Conservation (phyloP, 2,797 vertebrate genomes). For the Oceanodroma leucorhoa region DNA sequence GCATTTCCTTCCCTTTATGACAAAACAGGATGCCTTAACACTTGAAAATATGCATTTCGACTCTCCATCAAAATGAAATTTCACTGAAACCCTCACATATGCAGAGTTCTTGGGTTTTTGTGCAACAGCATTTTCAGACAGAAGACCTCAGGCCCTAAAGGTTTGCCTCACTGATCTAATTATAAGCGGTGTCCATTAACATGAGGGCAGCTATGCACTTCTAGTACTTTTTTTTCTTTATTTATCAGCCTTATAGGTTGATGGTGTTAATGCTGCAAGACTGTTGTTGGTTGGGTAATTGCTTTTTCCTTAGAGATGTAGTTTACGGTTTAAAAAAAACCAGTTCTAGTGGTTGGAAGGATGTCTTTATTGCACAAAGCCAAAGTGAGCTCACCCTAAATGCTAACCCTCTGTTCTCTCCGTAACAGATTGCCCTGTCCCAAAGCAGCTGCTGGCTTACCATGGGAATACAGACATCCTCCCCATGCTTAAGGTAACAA, state of each 20-base stretch:
- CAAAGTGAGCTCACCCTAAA: not conserved
- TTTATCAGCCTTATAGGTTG: not conserved
- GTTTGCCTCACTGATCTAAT: not conserved
- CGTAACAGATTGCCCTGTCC: not conserved
- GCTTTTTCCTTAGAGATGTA: not conserved
- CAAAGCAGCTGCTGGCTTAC: not conserved
- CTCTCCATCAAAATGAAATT: not conserved
- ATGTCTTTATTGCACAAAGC: not conserved
- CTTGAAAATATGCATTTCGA: not conserved
- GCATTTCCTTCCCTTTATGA: not conserved
- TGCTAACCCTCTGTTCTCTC: not conserved
- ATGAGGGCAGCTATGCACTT: not conserved
- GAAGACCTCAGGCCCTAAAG: not conserved
- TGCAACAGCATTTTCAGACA: not conserved
- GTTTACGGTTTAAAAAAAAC: not conserved
- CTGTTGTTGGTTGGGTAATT: not conserved
- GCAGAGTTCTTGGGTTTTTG: not conserved
- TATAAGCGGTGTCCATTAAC: not conserved
- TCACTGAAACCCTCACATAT: not conserved
- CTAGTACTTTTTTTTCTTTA: not conserved
- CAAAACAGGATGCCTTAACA: not conserved
- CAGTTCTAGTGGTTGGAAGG: not conserved
- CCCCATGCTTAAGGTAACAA: not conserved
- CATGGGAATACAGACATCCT: not conserved
- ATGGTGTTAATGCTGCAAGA: not conserved